Evolutionary conservation across 2,888 invertebrate genomes (phyloP).

Genomic region (Trilocha varians): DNA sequence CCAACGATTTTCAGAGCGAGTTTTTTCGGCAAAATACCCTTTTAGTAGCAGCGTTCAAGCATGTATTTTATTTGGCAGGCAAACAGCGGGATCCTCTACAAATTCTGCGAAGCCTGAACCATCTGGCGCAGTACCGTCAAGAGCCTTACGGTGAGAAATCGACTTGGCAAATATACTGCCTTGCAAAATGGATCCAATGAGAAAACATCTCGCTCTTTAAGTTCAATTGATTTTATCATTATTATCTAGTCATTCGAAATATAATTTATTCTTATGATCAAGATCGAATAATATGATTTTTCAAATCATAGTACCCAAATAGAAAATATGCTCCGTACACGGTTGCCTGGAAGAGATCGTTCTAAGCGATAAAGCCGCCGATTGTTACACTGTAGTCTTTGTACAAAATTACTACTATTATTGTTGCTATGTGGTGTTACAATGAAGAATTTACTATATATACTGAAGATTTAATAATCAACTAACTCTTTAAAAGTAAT

Average conservation of each 20-base stretch:
- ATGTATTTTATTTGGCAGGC: constrained; percentile 28
- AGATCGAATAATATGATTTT: no score
- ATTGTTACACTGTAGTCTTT: no score
- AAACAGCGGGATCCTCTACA: constrained; percentile 58
- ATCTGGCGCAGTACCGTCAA: constrained; percentile 51
- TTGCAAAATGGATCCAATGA: neutral
- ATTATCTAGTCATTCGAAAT: constrained; percentile 1
- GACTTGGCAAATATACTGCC: constrained; percentile 1
- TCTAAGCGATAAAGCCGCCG: no score
- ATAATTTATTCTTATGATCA: no score
- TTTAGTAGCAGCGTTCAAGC: neutral
- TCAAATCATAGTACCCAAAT: no score
- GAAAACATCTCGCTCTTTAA: neutral
- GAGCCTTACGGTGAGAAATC: constrained; percentile 47
- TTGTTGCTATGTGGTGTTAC: no score
- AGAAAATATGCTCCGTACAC: no score
- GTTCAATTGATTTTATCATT: neutral
- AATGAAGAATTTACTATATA: no score
- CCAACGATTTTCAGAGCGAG: neutral
- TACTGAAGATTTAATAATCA: no score
- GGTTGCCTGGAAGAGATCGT: no score
- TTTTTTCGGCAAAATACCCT: neutral
- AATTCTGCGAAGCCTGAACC: constrained; percentile 55
- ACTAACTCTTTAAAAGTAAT: no score
- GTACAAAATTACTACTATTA: neutral